Conservation (phyloP, 2,888 invertebrate species). For the Yponomeuta malinellus region DNA sequence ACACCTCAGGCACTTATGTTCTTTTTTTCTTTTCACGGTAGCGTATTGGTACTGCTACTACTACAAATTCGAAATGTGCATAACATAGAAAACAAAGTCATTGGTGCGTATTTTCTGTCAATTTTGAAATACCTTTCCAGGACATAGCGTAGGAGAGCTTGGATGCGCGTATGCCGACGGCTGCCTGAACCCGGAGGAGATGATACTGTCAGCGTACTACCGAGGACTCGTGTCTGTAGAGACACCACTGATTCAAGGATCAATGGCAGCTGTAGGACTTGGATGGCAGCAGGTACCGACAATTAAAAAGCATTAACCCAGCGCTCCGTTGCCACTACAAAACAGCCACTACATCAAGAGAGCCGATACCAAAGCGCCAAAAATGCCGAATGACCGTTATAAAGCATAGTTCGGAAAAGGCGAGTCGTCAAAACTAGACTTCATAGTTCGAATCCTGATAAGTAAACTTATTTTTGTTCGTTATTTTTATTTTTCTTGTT, state of each 20-base stretch:
- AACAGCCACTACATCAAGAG: too few relatives aligned
- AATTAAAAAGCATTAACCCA: not conserved
- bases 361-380: too few relatives aligned
- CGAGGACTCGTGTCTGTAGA: constrained; percentile 82
- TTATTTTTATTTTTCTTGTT: too few relatives aligned
- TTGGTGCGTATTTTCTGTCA: not conserved
- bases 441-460: too few relatives aligned
- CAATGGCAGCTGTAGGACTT: constrained; percentile 89
- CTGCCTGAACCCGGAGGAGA: constrained; percentile 86
- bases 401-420: too few relatives aligned
- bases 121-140: constrained; percentile 21
- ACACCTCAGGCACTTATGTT: not conserved
- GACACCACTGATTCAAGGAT: constrained; percentile 78
- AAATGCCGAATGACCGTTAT: too few relatives aligned
- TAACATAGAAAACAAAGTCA: not conserved
- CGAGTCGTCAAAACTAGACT: too few relatives aligned
- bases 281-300: constrained; percentile 71
- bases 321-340: too few relatives aligned
- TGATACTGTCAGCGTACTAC: constrained; percentile 86
- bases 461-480: too few relatives aligned
- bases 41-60: not conserved
- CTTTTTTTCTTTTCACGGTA: not conserved
- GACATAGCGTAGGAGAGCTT: constrained; percentile 84
- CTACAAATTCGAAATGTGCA: not conserved
- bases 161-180: constrained; percentile 95